Conservation (phyloP, 2,888 invertebrate species). For the Sphaerophoria rueppellii region DNA sequence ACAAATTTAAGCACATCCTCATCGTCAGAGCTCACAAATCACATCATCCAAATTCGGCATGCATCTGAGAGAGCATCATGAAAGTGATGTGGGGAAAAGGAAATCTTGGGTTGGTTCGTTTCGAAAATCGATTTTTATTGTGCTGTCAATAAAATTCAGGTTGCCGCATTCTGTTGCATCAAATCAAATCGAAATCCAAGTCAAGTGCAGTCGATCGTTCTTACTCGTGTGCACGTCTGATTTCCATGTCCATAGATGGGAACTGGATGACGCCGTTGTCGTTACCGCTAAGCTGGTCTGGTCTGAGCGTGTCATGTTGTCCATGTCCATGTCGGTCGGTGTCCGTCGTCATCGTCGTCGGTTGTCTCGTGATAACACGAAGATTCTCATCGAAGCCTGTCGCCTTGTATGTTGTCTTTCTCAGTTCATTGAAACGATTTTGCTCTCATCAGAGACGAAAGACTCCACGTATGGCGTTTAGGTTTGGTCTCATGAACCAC, state of each 20-base stretch:
- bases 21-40: constrained; percentile 39
- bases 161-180: constrained; percentile 69
- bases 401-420: not conserved
- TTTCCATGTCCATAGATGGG: constrained; percentile 73
- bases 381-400: constrained; percentile 42
- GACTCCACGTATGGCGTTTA: constrained; percentile 28
- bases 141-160: constrained; percentile 72
- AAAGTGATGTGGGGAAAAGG: constrained; percentile 47
- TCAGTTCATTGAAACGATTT: constrained; percentile 52
- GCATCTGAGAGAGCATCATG: constrained; percentile 24
- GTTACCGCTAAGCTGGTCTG: not conserved
- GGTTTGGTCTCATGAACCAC: constrained; percentile 64
- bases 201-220: constrained; percentile 64
- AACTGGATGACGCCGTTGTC: constrained; percentile 63
- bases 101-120: constrained; percentile 28
- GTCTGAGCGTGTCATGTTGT: not conserved
- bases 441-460: not conserved
- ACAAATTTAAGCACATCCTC: not conserved
- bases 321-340: constrained; percentile 13
- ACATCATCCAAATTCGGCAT: constrained; percentile 61
- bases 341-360: not conserved
- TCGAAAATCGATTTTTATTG: constrained; percentile 73
- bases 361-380: constrained; percentile 44
- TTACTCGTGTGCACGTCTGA: constrained; percentile 54
- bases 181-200: constrained; percentile 66